Evolutionary conservation across 2,888 invertebrate genomes (phyloP), one percentile per base, ranked within the genome.

Genomic region (Pycnomerus fuliginosus): DNA sequence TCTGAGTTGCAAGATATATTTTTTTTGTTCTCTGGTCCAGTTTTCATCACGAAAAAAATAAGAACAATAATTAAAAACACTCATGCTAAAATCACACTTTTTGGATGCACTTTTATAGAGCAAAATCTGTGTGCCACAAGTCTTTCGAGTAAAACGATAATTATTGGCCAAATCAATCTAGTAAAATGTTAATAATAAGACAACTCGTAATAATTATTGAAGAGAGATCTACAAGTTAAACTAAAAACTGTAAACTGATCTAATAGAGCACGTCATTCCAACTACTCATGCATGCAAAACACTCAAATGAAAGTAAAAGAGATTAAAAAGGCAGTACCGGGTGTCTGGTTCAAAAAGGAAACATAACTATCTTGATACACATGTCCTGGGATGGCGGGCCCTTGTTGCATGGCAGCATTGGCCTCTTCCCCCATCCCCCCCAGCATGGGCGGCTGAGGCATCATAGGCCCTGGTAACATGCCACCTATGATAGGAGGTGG

Each of bases 311-410:
- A 41, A 53, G 44, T 47, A 52, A 58, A 62, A 63, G 61, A 48
- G 57, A 61, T 62, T 59, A 61, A 62, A 60, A 65, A 67, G 65
- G 69, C 68, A 69, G 71, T 71, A 71, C 72, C 74, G 66, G 72
- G 77, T 62, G 64, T 60, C 67, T 80, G 80, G 72, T 79, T 80
- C 71, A 81, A 76, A 73, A 81, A 81, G 60, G 81, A 80, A 70
- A 81, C 80, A 70, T 81, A 81, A 74, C 82, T 81, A 74, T 81
- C 82, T 72, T 81, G 81, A 70, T 81, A 80, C 70, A 81, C 80
- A 57, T 69, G 65, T 67, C 70, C 71, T 61, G 60, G 67, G 60
- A 56, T 64, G 51, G 54, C 44, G 41, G 58, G 55, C 53, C 58
- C 60, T 55, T 62, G 62, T 39, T 45, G 45, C 31, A 53, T 37